These are phyloP conservation scores for Polydrusus pterygomalis DNA, from an alignment of 2,888 invertebrate genomes.

Conservation along the genomic window DNA sequence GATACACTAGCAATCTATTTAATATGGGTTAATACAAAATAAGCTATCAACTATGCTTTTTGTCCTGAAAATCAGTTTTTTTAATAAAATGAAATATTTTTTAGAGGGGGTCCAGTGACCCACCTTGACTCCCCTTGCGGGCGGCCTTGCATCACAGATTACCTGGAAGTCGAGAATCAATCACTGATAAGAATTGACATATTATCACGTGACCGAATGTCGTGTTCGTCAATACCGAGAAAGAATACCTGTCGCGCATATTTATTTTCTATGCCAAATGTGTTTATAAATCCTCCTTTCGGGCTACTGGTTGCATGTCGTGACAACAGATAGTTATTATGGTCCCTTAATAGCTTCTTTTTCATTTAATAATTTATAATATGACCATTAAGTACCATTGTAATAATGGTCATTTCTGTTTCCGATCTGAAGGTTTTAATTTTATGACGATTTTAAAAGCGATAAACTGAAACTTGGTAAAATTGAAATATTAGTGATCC, in stretches of 20 bases:
- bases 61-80: too few species aligned
- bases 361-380: conserved; percentile 42
- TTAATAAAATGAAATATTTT: too few species aligned
- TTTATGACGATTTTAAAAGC: conserved; percentile 14
- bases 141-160: background rate
- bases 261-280: conserved; percentile 57
- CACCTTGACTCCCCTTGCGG: too few species aligned
- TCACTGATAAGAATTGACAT: conserved; percentile 50
- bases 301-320: conserved; percentile 60
- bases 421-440: conserved; percentile 23
- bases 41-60: too few species aligned
- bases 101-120: too few species aligned
- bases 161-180: conserved; percentile 48
- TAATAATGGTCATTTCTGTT: conserved; percentile 42
- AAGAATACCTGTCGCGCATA: conserved; percentile 52
- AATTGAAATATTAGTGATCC: conserved; percentile 9
- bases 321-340: conserved; percentile 61
- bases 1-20: too few species aligned
- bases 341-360: conserved; percentile 34
- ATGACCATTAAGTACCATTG: conserved; percentile 41
- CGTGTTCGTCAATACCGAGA: conserved; percentile 49
- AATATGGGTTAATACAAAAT: too few species aligned
- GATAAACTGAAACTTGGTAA: conserved; percentile 17
- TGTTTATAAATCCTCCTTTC: conserved; percentile 58
- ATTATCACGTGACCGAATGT: conserved; percentile 61